Percentiles rank a stretch among this genome's conserved stretches.
Evolutionary conservation across 2,113 vertebrate genomes (phyloP).

Genomic region (Cranoglanis bouderius): DNA sequence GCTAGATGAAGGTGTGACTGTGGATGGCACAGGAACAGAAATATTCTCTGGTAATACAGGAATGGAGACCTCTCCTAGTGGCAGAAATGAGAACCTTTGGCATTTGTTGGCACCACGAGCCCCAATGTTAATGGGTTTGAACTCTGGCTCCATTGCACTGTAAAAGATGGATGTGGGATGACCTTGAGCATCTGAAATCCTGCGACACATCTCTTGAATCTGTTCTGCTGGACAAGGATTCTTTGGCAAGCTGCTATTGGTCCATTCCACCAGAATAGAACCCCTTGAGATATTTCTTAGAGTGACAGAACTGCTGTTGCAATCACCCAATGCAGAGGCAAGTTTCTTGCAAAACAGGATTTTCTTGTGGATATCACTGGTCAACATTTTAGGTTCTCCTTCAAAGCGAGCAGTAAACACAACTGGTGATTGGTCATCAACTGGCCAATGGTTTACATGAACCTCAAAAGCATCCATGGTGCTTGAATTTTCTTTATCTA

Average conservation of each 20-base stretch:
- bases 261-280: constrained; percentile 93
- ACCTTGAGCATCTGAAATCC: constrained; percentile 81
- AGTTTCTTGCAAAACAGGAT: constrained; percentile 91
- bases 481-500: constrained; percentile 87
- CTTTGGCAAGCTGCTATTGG: constrained; percentile 86
- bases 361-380: constrained; percentile 85
- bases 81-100: constrained; percentile 82
- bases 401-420: constrained; percentile 85
- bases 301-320: constrained; percentile 89
- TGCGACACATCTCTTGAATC: constrained; percentile 79
- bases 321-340: constrained; percentile 86
- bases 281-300: constrained; percentile 84
- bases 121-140: constrained; percentile 81
- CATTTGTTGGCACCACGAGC: constrained; percentile 85
- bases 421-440: constrained; percentile 81
- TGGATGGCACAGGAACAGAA: constrained; percentile 56
- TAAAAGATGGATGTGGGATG: constrained; percentile 76
- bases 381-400: constrained; percentile 80
- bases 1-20: constrained; percentile 73
- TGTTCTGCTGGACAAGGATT: constrained; percentile 88
- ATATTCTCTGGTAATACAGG: constrained; percentile 39
- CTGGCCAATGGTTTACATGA: constrained; percentile 82
- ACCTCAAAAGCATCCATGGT: constrained; percentile 92
- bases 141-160: constrained; percentile 87
- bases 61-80: constrained; percentile 66